Evolutionary conservation across 2,113 vertebrate genomes (phyloP).

Genomic region (Gavia stellata): DNA sequence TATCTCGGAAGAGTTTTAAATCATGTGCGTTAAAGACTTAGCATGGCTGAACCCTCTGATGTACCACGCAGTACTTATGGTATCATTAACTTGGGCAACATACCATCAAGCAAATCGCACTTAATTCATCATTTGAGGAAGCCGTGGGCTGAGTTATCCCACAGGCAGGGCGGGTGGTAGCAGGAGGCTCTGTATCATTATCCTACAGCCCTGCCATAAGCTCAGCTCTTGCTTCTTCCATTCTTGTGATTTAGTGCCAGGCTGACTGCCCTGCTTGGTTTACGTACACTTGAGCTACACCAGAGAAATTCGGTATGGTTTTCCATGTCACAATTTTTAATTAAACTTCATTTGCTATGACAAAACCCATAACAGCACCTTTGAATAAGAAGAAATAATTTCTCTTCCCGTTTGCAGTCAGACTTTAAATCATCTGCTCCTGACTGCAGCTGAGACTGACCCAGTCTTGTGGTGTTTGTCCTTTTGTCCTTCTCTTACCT

Average conservation of each 20-base stretch:
- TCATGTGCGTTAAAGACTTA: background rate
- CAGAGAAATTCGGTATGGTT: background rate
- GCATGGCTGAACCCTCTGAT: background rate
- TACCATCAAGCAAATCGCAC: background rate
- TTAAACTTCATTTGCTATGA: background rate
- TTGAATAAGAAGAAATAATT: background rate
- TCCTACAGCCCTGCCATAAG: background rate
- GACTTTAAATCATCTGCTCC: background rate
- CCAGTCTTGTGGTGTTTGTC: background rate
- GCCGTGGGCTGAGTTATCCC: background rate
- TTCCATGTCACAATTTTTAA: background rate
- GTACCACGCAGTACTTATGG: rapidly evolving
- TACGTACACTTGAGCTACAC: background rate
- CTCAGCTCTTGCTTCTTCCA: background rate
- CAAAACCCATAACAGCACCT: background rate
- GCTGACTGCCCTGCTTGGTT: background rate
- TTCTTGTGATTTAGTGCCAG: background rate
- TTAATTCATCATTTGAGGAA: background rate
- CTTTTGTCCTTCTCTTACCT: background rate
- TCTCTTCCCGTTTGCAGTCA: background rate
- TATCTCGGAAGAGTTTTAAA: background rate
- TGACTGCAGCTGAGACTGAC: background rate
- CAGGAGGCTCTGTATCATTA: background rate
- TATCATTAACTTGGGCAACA: background rate
- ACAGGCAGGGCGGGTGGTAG: background rate